Evolutionary conservation across 1,140 invertebrate species (phyloP), one percentile per base, ranked within the genome.

Genomic region (Caenorhabditis remanei): DNA sequence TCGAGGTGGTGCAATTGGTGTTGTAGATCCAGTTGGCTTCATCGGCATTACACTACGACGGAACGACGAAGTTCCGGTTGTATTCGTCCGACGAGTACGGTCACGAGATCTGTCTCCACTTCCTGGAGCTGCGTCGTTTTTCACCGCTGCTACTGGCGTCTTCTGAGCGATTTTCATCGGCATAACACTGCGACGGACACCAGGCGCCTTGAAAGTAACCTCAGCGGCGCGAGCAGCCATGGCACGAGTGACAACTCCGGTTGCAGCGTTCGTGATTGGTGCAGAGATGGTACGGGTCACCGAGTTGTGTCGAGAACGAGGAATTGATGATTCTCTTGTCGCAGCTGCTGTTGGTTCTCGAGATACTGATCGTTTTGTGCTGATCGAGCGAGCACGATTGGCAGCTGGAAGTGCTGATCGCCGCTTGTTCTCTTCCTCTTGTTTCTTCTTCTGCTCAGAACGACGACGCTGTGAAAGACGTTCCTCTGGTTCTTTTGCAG

Each of bases 71-170:
- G 21, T n/a, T 65, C 63, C 65, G 4, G 71, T 79, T 9, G 71
- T 79, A 53, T 79, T 79, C 6, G 46, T 79, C n/a, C 71, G 71
- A 53, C 71, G 71, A 50, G 71, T 79, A 50, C 71, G 71, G 11
- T 79, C 71, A 21, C 71, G 43, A n/a, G 71, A 79, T 79, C 71
- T 79, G n/a, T 79, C 71, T 24, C 43, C 46, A 43, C 67, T 32
- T n/a, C 16, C 16, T 9, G 67, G 40, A 16, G 67, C 43, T n/a
- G 19, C 4, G 19, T 71, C 43, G 16, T 9, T 46, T 71, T 71
- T 71, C 16, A 71, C 41, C 46, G 40, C 14, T 9, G 71, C n/a
- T 6, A 50, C 46, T 4, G 71, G 71, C 3, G 71, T 79, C 24
- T 79, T 79, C 13, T 48, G 46, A 50, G 46, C 46, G 9, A 79